These are phyloP conservation scores for Atta texana DNA, from an alignment of 1,140 invertebrate species.

Conservation along the genomic window DNA sequence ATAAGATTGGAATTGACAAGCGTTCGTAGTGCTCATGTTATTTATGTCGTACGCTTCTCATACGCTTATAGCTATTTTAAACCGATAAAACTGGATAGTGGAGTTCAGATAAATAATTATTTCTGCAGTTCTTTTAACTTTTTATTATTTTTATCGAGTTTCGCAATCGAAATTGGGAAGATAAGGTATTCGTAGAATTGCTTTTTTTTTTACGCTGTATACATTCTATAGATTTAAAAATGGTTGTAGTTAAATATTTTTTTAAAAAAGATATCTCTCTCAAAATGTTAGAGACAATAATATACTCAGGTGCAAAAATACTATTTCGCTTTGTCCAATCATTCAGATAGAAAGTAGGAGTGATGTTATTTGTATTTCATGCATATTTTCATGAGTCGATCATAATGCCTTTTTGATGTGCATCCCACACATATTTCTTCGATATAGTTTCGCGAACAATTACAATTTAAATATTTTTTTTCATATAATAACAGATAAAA, in stretches of 20 bases:
- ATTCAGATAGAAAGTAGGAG: background rate
- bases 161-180: background rate
- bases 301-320: background rate
- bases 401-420: background rate
- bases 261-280: background rate
- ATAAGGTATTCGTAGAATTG: background rate
- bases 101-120: background rate
- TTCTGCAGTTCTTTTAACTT: constrained; percentile 4
- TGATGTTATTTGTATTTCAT: constrained; percentile 26
- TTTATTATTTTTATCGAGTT: background rate
- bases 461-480: background rate
- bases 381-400: constrained; percentile 15
- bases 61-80: background rate
- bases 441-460: background rate
- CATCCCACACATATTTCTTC: background rate
- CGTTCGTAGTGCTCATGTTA: background rate
- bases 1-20: background rate
- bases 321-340: constrained; percentile 12
- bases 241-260: background rate
- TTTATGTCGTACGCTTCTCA: background rate
- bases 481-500: background rate
- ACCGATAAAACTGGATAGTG: background rate
- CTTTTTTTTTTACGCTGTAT: background rate
- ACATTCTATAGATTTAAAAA: background rate
- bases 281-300: constrained; percentile 21